phyloP scores from a whole-genome alignment of 2,113 vertebrate genomes.

The Paracanthobrama guichenoti region DNA sequence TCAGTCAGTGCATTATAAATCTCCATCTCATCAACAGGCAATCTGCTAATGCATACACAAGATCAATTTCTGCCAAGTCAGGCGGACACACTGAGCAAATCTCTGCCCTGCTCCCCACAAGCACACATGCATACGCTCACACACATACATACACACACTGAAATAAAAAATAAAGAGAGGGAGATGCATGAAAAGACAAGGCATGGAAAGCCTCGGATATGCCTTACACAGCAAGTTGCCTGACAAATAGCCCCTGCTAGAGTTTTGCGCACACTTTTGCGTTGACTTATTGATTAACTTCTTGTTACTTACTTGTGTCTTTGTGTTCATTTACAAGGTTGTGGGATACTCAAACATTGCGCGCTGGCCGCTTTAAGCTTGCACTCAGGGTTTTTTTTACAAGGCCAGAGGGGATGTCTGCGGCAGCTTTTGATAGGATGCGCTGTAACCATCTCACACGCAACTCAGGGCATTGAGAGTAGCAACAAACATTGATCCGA shows the following conservation, averaged over 20 bases:
- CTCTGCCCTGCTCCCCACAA: constrained; percentile 23
- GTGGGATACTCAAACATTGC: constrained; percentile 3
- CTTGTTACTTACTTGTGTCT: constrained; percentile 27
- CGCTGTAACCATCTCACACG: background rate
- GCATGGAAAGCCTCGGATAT: constrained; percentile 32
- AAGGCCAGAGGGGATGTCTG: constrained; percentile 23
- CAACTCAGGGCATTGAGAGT: constrained; percentile 10
- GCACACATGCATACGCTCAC: background rate
- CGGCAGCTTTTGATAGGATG: constrained; percentile 9
- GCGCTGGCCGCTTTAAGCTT: background rate
- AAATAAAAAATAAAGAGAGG: constrained; percentile 46
- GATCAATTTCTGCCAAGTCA: constrained; percentile 74
- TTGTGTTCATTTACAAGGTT: constrained; percentile 1
- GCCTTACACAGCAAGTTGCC: constrained; percentile 46
- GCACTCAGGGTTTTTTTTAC: background rate
- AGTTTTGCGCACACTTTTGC: constrained; percentile 16
- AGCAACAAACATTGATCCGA: constrained; percentile 32
- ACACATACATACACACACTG: background rate
- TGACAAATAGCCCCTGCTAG: constrained; percentile 24
- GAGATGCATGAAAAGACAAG: background rate
- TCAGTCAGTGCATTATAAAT: constrained; percentile 75
- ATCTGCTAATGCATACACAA: constrained; percentile 78
- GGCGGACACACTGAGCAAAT: constrained; percentile 63
- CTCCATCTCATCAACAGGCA: constrained; percentile 78
- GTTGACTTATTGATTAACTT: constrained; percentile 30